Evolutionary conservation across 2,888 invertebrate genomes (phyloP).

Genomic region (Andrena trimmerana): DNA sequence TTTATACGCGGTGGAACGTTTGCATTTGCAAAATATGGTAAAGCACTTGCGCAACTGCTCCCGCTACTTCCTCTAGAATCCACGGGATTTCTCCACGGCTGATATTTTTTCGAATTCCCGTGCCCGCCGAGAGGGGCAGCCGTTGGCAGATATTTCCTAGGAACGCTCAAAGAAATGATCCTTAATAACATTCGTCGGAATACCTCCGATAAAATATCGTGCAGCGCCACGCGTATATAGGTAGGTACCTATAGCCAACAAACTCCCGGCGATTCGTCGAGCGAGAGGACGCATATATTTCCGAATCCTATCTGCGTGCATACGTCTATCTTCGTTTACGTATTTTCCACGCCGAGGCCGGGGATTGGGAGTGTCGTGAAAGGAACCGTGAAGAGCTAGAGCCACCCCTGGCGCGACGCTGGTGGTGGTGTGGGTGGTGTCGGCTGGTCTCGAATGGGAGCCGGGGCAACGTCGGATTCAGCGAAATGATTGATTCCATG

Average conservation of each 20-base stretch:
- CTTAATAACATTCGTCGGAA: constrained; percentile 41
- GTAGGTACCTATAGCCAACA: constrained; percentile 23
- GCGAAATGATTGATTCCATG: constrained; percentile 63
- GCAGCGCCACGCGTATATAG: constrained; percentile 8
- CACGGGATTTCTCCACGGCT: background rate
- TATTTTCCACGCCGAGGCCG: constrained; percentile 63
- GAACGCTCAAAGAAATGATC: constrained; percentile 25
- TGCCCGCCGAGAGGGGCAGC: background rate
- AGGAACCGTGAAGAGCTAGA: constrained; percentile 66
- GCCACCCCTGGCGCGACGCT: constrained; percentile 31
- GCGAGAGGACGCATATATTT: constrained; percentile 49
- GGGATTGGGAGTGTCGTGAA: constrained; percentile 64
- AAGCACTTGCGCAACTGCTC: background rate
- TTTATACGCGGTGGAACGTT: background rate
- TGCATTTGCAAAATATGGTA: too few species aligned
- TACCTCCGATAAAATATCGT: constrained; percentile 52
- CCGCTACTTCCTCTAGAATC: constrained; percentile 6
- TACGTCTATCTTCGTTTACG: constrained; percentile 69
- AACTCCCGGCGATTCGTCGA: constrained; percentile 55
- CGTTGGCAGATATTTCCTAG: constrained; percentile 3
- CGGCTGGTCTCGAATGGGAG: constrained; percentile 50
- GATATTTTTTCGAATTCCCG: constrained; percentile 12
- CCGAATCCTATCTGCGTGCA: constrained; percentile 57
- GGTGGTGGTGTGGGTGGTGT: constrained; percentile 41
- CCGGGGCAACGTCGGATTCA: constrained; percentile 64